A percentile compares a stretch with the other conserved stretches of the same genome.
phyloP scores from a whole-genome alignment of 2,113 vertebrate genomes.

The Chrysochloris asiatica region DNA sequence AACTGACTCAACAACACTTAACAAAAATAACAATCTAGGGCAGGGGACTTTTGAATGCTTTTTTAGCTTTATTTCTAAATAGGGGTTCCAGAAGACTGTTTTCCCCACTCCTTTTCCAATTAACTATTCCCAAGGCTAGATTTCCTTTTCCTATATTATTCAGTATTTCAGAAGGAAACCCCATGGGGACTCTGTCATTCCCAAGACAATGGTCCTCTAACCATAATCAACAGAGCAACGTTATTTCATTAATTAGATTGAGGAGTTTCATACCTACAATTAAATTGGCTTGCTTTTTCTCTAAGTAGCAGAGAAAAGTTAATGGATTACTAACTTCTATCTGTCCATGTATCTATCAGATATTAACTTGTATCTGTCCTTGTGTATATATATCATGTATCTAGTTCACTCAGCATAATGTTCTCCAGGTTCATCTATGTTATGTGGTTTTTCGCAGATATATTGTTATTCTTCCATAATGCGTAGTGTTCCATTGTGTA shows the following conservation, averaged over 20 bases:
- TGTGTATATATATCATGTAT: no score
- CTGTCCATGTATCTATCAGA: no score
- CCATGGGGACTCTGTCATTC: background rate
- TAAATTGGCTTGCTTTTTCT: background rate
- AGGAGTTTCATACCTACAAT: background rate
- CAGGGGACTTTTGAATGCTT: background rate
- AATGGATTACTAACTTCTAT: no score
- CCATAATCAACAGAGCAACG: background rate
- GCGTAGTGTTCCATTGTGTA: no score
- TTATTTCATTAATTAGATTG: background rate
- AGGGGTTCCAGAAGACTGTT: background rate
- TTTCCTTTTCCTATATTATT: background rate
- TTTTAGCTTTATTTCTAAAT: background rate
- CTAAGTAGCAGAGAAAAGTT: background rate
- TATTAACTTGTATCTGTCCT: no score
- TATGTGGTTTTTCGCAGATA: no score
- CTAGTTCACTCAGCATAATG: no score
- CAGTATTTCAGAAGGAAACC: background rate
- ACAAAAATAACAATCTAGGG: no score
- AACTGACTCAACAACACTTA: no score
- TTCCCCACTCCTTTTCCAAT: conserved; percentile 9
- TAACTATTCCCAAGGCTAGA: background rate
- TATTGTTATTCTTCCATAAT: no score
- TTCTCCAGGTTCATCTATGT: no score
- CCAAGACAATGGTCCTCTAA: background rate